Evolutionary conservation across 2,797 vertebrate species (phyloP), one percentile per base, ranked within the genome.

Genomic region (Harpagifer antarcticus): DNA sequence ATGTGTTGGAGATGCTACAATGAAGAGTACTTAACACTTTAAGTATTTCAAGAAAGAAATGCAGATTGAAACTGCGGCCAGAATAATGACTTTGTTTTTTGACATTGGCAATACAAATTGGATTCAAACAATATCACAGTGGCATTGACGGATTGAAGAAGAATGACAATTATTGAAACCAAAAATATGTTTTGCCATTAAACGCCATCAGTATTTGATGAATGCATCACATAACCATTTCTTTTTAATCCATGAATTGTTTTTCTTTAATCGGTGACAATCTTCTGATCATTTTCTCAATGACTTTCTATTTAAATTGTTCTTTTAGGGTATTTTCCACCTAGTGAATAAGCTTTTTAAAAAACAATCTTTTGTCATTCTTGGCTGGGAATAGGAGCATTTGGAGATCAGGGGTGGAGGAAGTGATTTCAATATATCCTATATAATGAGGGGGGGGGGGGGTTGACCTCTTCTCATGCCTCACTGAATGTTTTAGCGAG

Each of bases 1-100:
- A 77, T 23, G 72, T 33, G 68, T 47, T 61, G 61, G 47, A 72
- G 55, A 79, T 78, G 68, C 69, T 57, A 73, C 37, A 59, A 45
- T 33, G 52, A 74, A 19, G 9, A 42, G 23, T 31, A 56, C 47
- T 64, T 79, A 54, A 62, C 44, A 45, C 15, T 23, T 19, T 9
- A 40, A 23, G 19, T 1, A 27, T 44, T 37, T 76, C 57, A 68
- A 76, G 64, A 68, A 11, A 17, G 45, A 58, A 61, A 72, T 54
- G 12, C 19, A 15, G 47, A 45, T 20, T 19, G n/a, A 23, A 49
- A 11, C 42, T 47, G 49, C 54, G 50, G 48, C 3, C 44, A 63
- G 49, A 53, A 73, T 3, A 56, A 4, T 12, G 20, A 62, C 15
- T 42, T 54, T 66, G 19, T 56, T 62, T 42, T 55, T 31, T 23